phyloP scores from a whole-genome alignment of 2,113 vertebrate genomes.

The Zeus faber region DNA sequence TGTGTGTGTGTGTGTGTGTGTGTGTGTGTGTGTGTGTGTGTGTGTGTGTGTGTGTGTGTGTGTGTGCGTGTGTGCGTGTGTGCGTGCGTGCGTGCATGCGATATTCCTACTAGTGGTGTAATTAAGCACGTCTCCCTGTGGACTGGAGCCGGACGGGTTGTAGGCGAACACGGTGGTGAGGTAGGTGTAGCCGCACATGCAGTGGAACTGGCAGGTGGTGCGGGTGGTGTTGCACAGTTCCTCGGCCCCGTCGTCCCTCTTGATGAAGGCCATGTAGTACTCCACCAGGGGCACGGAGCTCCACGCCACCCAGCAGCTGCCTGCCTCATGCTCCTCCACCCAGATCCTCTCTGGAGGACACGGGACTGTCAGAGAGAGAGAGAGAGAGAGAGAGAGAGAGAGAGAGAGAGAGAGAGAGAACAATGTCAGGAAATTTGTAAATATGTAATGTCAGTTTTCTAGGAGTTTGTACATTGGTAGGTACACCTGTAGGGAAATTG shows the following conservation, averaged over 20 bases:
- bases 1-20: neutral
- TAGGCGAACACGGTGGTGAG: slow-evolving; percentile 87
- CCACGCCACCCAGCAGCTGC: slow-evolving; percentile 82
- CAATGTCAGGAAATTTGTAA: too few species aligned
- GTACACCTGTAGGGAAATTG: neutral
- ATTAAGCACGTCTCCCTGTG: slow-evolving; percentile 76
- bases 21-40: neutral
- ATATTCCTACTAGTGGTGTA: slow-evolving; percentile 83
- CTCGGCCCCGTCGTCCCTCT: slow-evolving; percentile 87
- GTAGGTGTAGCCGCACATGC: slow-evolving; percentile 87
- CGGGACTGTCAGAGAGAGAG: slow-evolving; percentile 72
- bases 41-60: neutral
- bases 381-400: neutral
- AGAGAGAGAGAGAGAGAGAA: too few species aligned
- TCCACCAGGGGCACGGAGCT: slow-evolving; percentile 67
- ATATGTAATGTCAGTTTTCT: too few species aligned
- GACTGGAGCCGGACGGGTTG: slow-evolving; percentile 85
- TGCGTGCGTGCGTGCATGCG: neutral
- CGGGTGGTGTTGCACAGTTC: slow-evolving; percentile 84
- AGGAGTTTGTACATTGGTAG: too few species aligned
- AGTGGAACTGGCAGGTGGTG: slow-evolving; percentile 77
- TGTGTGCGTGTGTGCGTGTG: slow-evolving; percentile 1
- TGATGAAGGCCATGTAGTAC: slow-evolving; percentile 85
- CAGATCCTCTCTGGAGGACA: slow-evolving; percentile 79
- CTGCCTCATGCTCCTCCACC: slow-evolving; percentile 73